Percentiles rank a stretch among this genome's conserved stretches.
These are phyloP conservation scores for Papilio demoleus DNA, from an alignment of 2,888 invertebrate genomes.

Conservation along the genomic window DNA sequence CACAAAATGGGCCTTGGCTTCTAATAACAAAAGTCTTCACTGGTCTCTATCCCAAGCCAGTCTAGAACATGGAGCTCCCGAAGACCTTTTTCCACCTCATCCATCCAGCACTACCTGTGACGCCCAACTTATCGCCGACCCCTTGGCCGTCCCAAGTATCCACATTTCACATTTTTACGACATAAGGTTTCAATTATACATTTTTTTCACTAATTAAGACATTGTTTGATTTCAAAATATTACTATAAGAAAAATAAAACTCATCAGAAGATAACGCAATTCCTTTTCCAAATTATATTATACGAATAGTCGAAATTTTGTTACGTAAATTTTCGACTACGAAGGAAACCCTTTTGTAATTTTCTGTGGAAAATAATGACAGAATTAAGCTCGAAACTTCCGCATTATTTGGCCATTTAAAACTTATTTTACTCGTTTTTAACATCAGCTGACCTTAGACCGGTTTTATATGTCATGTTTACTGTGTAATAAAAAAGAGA, in stretches of 20 bases:
- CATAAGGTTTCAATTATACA: too few relatives aligned
- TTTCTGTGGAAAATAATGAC: neutral
- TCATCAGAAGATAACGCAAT: neutral
- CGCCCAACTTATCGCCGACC: too few relatives aligned
- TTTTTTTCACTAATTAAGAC: too few relatives aligned
- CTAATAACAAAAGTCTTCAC: too few relatives aligned
- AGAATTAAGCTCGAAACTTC: neutral
- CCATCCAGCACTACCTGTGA: too few relatives aligned
- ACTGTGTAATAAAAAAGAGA: slow-evolving; percentile 1
- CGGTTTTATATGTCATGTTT: neutral
- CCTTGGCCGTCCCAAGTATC: too few relatives aligned
- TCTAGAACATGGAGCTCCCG: too few relatives aligned
- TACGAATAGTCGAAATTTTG: neutral
- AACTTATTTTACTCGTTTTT: neutral
- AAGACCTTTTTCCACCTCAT: too few relatives aligned
- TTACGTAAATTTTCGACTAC: neutral
- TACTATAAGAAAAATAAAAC: neutral
- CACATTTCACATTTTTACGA: too few relatives aligned
- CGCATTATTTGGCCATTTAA: neutral
- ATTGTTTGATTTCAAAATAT: too few relatives aligned
- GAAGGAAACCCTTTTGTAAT: neutral
- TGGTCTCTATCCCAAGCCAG: too few relatives aligned
- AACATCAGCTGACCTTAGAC: neutral
- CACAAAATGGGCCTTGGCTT: too few relatives aligned
- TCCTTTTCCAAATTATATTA: neutral